phyloP scores from a whole-genome alignment of 2,888 invertebrate genomes.

The Darwinula stevensoni region DNA sequence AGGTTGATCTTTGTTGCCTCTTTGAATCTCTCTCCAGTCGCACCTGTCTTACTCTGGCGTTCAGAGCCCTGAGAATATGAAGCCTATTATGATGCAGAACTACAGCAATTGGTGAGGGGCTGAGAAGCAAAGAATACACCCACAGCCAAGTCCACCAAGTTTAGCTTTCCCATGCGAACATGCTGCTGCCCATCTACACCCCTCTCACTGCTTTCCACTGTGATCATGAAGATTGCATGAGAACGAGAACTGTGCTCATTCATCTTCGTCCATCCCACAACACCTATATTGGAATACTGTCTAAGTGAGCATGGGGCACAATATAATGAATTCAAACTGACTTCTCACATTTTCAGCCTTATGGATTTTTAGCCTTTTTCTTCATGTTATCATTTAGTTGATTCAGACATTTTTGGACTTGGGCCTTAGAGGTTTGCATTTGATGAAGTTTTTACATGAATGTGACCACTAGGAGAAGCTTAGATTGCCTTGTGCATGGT shows the following conservation, averaged over 20 bases:
- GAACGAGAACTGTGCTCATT: slow-evolving; percentile 85
- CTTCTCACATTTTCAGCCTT: too few species aligned
- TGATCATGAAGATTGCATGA: slow-evolving; percentile 93
- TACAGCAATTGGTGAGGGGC: not conserved
- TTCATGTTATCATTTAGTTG: too few species aligned
- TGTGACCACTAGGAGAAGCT: too few species aligned
- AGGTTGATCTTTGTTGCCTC: slow-evolving; percentile 86
- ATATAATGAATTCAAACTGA: too few species aligned
- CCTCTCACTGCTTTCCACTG: slow-evolving; percentile 73
- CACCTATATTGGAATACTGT: slow-evolving; percentile 14
- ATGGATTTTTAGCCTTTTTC: too few species aligned
- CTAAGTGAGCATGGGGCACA: too few species aligned
- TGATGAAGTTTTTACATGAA: too few species aligned
- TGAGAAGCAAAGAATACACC: slow-evolving; percentile 14
- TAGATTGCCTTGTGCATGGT: too few species aligned
- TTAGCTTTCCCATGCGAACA: slow-evolving; percentile 80
- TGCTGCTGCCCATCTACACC: slow-evolving; percentile 52
- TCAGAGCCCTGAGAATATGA: slow-evolving; percentile 50
- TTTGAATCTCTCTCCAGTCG: slow-evolving; percentile 63
- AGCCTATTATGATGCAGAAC: not conserved
- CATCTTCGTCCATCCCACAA: slow-evolving; percentile 81
- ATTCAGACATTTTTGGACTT: too few species aligned
- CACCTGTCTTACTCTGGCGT: slow-evolving; percentile 84
- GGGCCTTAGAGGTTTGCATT: too few species aligned
- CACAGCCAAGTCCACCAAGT: slow-evolving; percentile 87